Base-by-base conservation (phyloP, 2,888 invertebrate species). In the Xanthorhoe spadicearia region DNA sequence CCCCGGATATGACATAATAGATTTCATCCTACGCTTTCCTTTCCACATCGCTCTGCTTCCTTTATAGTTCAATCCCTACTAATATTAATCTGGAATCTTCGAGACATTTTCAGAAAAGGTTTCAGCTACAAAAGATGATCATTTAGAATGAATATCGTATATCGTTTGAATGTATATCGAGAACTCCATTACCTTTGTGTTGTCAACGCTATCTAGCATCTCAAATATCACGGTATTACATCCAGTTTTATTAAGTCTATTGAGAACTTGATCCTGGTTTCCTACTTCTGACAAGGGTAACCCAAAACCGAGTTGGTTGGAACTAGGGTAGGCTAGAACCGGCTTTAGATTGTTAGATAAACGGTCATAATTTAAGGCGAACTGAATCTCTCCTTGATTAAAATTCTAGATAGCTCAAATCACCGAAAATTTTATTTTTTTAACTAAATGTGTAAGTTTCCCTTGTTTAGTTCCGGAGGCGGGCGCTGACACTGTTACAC, bases 281-380 rank as follows among this genome's bases (percentile, higher is more conserved):
- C 56, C 60, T 68, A 61, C 28, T 55, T 64, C 61, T 68, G 64
- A 68, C 68, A 58, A 68, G 68, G 68, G 68, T 68, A 51, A 55
- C 50, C 59, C 23, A 54, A 59, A 23, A 51, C 54, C 35, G 38
- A 13, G 13, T 13, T 43, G 13, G 9, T 43, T 13, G 38, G 8
- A 10, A 13, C 38, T 43, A 43, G 38, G 38, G 13, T 13, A 13
- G 38, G 38, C 13, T 13, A 13, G 38, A 13, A 43, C 38, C 38
- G 13, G 13, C 38, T 9, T 10, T 43, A 13, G 13, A 43, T 13
- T 10, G 13, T 43, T 43, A 43, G 38, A 13, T 13, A 13, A 0
- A 13, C 38, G 13, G 32, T 7, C 32, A 32, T 32, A 32, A 32
- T 32, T 5, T 6, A 32, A 7, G 32, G 32, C 7, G 7, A 23